Evolutionary conservation across 2,888 invertebrate genomes (phyloP).

Genomic region (Aphidoletes aphidimyza): DNA sequence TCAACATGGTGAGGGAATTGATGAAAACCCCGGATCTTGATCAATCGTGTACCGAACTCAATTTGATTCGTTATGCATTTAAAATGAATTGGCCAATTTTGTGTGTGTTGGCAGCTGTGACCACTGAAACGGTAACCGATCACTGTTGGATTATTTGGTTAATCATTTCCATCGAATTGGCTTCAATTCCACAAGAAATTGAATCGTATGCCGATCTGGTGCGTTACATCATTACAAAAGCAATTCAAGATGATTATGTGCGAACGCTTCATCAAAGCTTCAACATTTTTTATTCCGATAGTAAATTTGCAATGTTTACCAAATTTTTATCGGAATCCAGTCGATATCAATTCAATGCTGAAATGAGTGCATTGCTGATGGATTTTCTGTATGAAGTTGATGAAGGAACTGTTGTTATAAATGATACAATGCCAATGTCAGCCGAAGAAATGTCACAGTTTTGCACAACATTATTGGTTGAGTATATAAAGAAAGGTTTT

Average conservation of each 20-base stretch:
- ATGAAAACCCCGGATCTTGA: constrained; percentile 59
- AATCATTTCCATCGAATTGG: constrained; percentile 53
- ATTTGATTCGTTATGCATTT: too few species aligned
- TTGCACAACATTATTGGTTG: constrained; percentile 71
- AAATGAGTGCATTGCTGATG: constrained; percentile 64
- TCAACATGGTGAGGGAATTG: constrained; percentile 61
- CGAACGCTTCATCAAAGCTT: constrained; percentile 73
- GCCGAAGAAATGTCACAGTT: constrained; percentile 68
- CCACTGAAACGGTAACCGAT: constrained; percentile 60
- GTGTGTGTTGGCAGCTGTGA: constrained; percentile 63
- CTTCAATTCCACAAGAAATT: neutral
- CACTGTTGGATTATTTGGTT: constrained; percentile 66
- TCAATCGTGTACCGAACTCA: constrained; percentile 22
- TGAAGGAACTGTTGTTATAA: constrained; percentile 55
- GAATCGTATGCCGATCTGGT: constrained; percentile 59
- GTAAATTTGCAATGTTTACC: constrained; percentile 71
- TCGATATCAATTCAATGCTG: constrained; percentile 67
- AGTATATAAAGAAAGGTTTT: constrained; percentile 72
- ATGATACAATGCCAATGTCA: constrained; percentile 57
- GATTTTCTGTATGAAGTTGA: constrained; percentile 65
- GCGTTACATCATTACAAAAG: constrained; percentile 61
- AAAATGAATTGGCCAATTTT: constrained; percentile 62
- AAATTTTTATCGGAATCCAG: constrained; percentile 71
- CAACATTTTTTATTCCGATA: constrained; percentile 77
- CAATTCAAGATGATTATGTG: constrained; percentile 69